phyloP scores from a whole-genome alignment of 2,888 invertebrate genomes.

The Stenoptilia bipunctidactyla region DNA sequence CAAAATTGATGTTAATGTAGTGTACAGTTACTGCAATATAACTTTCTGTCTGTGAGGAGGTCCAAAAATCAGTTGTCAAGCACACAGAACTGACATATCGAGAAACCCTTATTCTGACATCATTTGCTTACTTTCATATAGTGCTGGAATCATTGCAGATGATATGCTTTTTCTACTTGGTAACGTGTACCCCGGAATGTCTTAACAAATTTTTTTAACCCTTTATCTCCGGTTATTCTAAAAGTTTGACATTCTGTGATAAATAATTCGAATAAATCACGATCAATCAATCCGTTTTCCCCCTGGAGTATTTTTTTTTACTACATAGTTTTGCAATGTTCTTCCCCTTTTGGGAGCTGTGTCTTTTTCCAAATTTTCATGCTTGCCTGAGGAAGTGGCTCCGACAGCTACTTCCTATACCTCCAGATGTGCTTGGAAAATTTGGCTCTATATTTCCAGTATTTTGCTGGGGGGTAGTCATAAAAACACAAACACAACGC shows the following conservation, averaged over 20 bases:
- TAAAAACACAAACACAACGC: too few relatives aligned
- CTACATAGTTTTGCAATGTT: too few relatives aligned
- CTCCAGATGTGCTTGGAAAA: too few relatives aligned
- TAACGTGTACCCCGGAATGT: conserved; percentile 6
- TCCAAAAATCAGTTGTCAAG: conserved; percentile 14
- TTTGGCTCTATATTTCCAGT: too few relatives aligned
- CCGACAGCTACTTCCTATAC: too few relatives aligned
- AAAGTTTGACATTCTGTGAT: conserved; percentile 8
- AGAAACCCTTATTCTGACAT: conserved; percentile 4
- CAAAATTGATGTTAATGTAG: conserved; percentile 6
- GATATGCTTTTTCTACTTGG: conserved; percentile 5
- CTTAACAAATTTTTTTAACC: conserved; percentile 6
- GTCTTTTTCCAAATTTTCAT: too few relatives aligned
- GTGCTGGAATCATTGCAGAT: conserved; percentile 6
- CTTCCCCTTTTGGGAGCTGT: too few relatives aligned
- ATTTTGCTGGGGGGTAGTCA: too few relatives aligned
- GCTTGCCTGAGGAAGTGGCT: too few relatives aligned
- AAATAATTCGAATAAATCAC: conserved; percentile 9
- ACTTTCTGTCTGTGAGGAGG: conserved; percentile 12
- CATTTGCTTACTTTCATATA: conserved; percentile 6
- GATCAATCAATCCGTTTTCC: conserved; percentile 4
- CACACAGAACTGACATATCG: conserved; percentile 10
- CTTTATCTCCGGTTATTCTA: conserved; percentile 8
- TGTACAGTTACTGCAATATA: conserved; percentile 14
- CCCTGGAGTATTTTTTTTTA: conserved; percentile 4